Conservation (phyloP, 1,140 invertebrate species). For the Frieseomelitta varia region DNA sequence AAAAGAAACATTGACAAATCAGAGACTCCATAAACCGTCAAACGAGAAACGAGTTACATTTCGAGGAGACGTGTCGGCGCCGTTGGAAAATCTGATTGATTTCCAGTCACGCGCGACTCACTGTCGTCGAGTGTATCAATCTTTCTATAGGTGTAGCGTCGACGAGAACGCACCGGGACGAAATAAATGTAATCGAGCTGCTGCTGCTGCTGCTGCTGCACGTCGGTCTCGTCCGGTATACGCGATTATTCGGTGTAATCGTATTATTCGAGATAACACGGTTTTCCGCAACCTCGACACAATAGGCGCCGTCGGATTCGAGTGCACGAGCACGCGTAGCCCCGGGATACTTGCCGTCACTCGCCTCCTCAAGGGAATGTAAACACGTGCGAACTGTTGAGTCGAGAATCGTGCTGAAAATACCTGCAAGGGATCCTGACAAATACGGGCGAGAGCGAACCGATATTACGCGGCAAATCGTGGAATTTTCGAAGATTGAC, state of each 20-base stretch:
- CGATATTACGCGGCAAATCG: not conserved
- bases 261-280: slow-evolving; percentile 47
- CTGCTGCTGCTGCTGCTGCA: too few relatives aligned
- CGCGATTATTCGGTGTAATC: slow-evolving; percentile 44
- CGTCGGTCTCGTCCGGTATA: not conserved
- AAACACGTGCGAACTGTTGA: slow-evolving; percentile 31
- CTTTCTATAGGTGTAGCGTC: too few relatives aligned
- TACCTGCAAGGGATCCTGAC: not conserved
- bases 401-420: not conserved
- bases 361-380: slow-evolving; percentile 39
- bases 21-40: not conserved
- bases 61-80: not conserved
- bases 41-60: not conserved
- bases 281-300: slow-evolving; percentile 34
- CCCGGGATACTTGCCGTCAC: slow-evolving; percentile 25
- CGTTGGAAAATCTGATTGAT: slow-evolving; percentile 5
- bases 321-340: slow-evolving; percentile 23
- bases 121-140: slow-evolving; percentile 5
- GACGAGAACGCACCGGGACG: too few relatives aligned
- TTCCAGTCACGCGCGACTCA: not conserved
- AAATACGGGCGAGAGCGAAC: not conserved
- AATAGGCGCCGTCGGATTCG: slow-evolving; percentile 19
- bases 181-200: slow-evolving; percentile 22
- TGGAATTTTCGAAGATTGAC: too few relatives aligned
- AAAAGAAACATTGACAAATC: not conserved